Evolutionary conservation across 92 coral and sea anemone species (phyloP), one percentile per base, ranked within the genome.

Genomic region (Zoanthus gigantus): DNA sequence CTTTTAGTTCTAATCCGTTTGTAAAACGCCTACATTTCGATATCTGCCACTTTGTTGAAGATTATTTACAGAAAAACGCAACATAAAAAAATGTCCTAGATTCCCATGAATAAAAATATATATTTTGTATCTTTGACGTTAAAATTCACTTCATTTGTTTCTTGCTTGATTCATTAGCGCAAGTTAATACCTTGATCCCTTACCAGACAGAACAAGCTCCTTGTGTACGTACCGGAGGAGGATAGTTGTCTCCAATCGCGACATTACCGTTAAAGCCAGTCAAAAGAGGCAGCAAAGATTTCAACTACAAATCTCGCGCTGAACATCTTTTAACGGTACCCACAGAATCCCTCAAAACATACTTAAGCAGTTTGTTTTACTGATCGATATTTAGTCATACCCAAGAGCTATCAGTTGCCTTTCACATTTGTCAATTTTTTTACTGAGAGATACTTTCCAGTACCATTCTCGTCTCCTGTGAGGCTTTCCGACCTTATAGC

Each of bases 381-480:
- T 81, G 75, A 28, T 81, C 75, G 61, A 66, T 47, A 81, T 65
- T 44, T 13, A 65, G 63, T 80, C 47, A 18, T 46, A 34, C 0
- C 74, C 46, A 61, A 63, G 67, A 46, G 37, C 30, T 12, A 46
- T 81, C 54, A 45, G 47, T 44, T 71, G 53, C 71, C 16, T 46
- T 44, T 11, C 45, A 30, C 45, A 81, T 74, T 66, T 74, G 66
- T 61, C 75, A 2, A 9, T 69, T 10, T 9, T 44, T 44, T 14
- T 29, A 30, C 4, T 32, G 74, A 69, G 74, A 69, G 16, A 69
- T 34, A 32, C 30, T 69, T 69, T 74, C 66, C 14, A 65, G 18
- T 18, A 23, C 66, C 4, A 1, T 17, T n/a, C 14, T 66, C 65
- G 37, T 78, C 65, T 28, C 74, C 44, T 30, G 8, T 16, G 74